Conservation (phyloP, 2,113 vertebrate species). For the Hydrochoerus hydrochaeris region DNA sequence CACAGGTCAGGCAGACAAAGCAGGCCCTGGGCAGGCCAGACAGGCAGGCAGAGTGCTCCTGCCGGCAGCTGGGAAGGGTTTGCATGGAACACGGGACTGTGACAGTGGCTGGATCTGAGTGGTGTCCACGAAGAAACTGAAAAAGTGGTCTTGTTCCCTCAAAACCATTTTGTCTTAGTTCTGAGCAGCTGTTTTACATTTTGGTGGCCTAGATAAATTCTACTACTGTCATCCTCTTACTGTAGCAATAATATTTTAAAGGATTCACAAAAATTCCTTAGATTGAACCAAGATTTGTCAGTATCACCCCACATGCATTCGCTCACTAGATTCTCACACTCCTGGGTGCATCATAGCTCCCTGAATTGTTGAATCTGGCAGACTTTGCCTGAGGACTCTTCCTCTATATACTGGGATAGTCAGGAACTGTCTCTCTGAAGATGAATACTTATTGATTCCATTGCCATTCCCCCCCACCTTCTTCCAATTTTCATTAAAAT, state of each 20-base stretch:
- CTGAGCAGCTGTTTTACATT: not conserved
- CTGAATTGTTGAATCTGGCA: not conserved
- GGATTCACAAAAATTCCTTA: not conserved
- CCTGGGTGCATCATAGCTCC: accelerated
- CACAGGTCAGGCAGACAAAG: not conserved
- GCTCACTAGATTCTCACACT: not conserved
- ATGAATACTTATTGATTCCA: not conserved
- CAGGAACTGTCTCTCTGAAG: not conserved
- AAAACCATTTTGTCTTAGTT: not conserved
- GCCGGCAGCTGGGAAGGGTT: no score
- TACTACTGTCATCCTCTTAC: not conserved
- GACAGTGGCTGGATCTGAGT: not conserved
- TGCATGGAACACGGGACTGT: not conserved
- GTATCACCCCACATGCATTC: accelerated
- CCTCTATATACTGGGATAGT: accelerated
- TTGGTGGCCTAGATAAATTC: not conserved
- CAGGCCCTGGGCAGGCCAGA: not conserved
- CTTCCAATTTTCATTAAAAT: not conserved
- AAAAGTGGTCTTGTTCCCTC: not conserved
- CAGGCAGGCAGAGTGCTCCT: no score
- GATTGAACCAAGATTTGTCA: not conserved
- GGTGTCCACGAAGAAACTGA: not conserved
- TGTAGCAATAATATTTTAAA: not conserved
- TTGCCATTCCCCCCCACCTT: not conserved
- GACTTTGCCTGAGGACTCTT: not conserved